These are phyloP conservation scores for Ectemnius cavifrons DNA, from an alignment of 2,888 invertebrate species.

Conservation along the genomic window DNA sequence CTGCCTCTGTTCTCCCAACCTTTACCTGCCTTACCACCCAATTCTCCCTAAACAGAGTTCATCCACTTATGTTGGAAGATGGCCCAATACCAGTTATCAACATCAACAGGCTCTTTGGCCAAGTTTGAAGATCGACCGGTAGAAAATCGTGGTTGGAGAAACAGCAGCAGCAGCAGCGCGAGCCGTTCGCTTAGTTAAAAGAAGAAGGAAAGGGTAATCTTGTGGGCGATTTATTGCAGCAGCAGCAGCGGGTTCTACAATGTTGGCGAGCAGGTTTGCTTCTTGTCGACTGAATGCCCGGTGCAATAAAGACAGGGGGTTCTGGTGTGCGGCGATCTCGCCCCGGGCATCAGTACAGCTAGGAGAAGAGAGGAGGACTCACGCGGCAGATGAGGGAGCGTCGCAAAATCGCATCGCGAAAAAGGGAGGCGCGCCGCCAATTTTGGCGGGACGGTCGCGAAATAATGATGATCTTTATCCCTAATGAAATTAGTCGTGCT, in stretches of 20 bases:
- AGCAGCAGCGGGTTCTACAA: slow-evolving; percentile 15
- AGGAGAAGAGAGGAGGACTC: slow-evolving; percentile 6
- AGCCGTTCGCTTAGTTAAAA: background rate
- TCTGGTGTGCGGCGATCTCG: background rate
- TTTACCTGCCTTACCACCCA: too few relatives aligned
- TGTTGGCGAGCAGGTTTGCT: slow-evolving; percentile 22
- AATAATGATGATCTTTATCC: slow-evolving; percentile 77
- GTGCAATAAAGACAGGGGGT: slow-evolving; percentile 32
- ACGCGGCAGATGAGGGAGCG: slow-evolving; percentile 16
- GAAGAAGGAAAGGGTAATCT: background rate
- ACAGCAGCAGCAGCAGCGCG: background rate
- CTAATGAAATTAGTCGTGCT: slow-evolving; percentile 77
- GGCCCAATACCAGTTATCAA: background rate
- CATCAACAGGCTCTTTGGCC: background rate
- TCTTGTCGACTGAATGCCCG: slow-evolving; percentile 8
- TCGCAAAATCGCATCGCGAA: slow-evolving; percentile 51
- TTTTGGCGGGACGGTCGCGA: slow-evolving; percentile 65
- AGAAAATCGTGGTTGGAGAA: background rate
- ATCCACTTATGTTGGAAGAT: too few relatives aligned
- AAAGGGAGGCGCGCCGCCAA: slow-evolving; percentile 55
- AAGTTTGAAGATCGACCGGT: background rate
- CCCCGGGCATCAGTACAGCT: slow-evolving; percentile 40
- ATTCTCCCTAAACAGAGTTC: too few relatives aligned
- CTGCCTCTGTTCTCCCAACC: too few relatives aligned
- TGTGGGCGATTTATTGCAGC: background rate